Evolutionary conservation across 2,797 vertebrate genomes (phyloP).

Genomic region (Mormyrus hasselquistii): DNA sequence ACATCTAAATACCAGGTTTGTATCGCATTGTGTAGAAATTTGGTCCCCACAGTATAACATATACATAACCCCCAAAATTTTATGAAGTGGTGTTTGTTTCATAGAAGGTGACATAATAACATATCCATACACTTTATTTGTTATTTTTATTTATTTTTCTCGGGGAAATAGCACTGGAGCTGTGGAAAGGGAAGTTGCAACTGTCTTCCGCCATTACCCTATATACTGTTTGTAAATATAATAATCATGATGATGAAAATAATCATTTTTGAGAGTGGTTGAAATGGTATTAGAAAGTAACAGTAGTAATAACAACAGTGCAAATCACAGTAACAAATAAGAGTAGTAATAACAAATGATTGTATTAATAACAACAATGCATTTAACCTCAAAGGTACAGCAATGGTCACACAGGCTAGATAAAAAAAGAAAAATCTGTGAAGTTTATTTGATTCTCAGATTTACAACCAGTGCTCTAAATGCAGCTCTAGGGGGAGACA

Average conservation of each 20-base stretch:
- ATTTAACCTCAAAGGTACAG: neutral
- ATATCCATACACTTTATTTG: neutral
- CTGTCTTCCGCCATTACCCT: neutral
- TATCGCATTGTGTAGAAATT: neutral
- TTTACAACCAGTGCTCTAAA: neutral
- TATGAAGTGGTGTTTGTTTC: neutral
- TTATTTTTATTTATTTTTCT: neutral
- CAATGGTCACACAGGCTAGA: neutral
- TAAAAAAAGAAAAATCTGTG: neutral
- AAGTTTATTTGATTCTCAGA: neutral
- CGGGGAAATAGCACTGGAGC: neutral
- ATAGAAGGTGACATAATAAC: neutral
- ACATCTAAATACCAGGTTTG: neutral
- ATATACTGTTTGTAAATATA: neutral
- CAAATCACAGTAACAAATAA: neutral
- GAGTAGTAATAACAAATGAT: neutral
- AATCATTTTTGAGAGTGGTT: neutral
- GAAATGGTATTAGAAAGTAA: neutral
- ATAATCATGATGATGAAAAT: neutral
- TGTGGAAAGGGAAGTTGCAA: neutral
- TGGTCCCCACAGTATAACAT: neutral
- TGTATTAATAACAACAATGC: neutral
- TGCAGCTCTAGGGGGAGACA: conserved; percentile 7
- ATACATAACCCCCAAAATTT: neutral
- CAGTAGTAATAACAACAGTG: neutral